Percentiles rank a stretch among this genome's conserved stretches.
Evolutionary conservation across 2,888 invertebrate genomes (phyloP).

Genomic region (Trisateles emortualis): DNA sequence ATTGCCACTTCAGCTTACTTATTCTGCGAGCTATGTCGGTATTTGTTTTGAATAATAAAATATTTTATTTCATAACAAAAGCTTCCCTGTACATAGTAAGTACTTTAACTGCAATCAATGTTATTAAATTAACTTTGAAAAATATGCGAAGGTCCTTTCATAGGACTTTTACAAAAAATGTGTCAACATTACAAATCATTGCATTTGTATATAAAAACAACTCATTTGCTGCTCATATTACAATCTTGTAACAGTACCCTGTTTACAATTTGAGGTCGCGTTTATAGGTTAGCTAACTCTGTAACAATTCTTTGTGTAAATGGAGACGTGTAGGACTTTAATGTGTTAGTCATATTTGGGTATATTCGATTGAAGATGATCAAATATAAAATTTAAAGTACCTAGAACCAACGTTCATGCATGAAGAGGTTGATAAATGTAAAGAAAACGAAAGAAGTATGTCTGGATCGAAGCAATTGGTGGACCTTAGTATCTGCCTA

Average conservation of each 20-base stretch:
- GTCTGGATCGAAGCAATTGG: too few species aligned
- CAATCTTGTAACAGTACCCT: slow-evolving; percentile 32
- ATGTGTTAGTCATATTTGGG: slow-evolving; percentile 15
- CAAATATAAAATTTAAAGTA: too few species aligned
- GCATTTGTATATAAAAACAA: slow-evolving; percentile 14
- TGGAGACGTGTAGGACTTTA: slow-evolving; percentile 15
- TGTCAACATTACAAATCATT: slow-evolving; percentile 13
- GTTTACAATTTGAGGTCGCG: slow-evolving; percentile 29
- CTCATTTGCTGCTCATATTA: slow-evolving; percentile 24
- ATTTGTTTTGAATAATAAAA: too few species aligned
- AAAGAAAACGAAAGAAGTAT: too few species aligned
- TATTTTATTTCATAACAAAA: too few species aligned
- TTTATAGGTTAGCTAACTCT: slow-evolving; percentile 11
- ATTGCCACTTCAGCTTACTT: too few species aligned
- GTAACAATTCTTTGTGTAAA: slow-evolving; percentile 41
- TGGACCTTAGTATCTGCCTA: too few species aligned
- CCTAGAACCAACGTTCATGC: too few species aligned
- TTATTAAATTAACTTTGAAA: not conserved
- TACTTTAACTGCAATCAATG: too few species aligned
- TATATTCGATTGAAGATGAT: not conserved
- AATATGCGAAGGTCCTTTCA: not conserved
- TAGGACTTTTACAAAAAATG: not conserved
- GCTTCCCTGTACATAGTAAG: too few species aligned
- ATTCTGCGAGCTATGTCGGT: too few species aligned
- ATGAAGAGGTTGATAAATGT: too few species aligned